Conservation (phyloP, 2,113 vertebrate species). For the Equus przewalskii region DNA sequence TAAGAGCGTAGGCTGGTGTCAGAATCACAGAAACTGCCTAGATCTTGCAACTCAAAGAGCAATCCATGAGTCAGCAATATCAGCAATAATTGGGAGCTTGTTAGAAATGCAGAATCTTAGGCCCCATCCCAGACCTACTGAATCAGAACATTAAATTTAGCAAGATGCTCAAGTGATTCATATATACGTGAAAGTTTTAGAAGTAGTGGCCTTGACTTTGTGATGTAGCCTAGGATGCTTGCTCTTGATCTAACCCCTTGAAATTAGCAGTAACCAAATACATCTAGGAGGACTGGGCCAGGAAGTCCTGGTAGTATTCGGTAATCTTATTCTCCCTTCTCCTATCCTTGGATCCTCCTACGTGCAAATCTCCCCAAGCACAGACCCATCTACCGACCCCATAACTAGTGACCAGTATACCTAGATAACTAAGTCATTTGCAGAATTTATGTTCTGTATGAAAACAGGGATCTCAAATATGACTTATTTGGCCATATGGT, state of each 20-base stretch:
- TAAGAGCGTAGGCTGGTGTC: not conserved
- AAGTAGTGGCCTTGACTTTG: not conserved
- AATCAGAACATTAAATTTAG: not conserved
- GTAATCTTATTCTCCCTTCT: not conserved
- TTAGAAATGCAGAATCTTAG: not conserved
- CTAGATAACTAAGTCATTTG: not conserved
- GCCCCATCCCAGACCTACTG: not conserved
- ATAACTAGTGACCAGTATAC: not conserved
- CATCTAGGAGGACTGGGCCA: not conserved
- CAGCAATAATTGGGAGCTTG: not conserved
- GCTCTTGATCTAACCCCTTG: not conserved
- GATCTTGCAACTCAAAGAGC: not conserved
- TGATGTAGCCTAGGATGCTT: not conserved
- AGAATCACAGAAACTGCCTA: not conserved
- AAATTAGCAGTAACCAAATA: not conserved
- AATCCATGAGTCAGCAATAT: not conserved
- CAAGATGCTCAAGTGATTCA: not conserved
- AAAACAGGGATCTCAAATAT: not conserved
- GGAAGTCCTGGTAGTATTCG: not conserved
- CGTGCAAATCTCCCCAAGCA: not conserved
- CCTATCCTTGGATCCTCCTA: not conserved
- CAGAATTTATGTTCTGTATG: not conserved
- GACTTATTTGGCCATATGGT: not conserved
- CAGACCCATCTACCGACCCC: not conserved
- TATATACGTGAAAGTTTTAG: not conserved